phyloP scores from a whole-genome alignment of 2,888 invertebrate genomes.

The Callyntrura sp. region DNA sequence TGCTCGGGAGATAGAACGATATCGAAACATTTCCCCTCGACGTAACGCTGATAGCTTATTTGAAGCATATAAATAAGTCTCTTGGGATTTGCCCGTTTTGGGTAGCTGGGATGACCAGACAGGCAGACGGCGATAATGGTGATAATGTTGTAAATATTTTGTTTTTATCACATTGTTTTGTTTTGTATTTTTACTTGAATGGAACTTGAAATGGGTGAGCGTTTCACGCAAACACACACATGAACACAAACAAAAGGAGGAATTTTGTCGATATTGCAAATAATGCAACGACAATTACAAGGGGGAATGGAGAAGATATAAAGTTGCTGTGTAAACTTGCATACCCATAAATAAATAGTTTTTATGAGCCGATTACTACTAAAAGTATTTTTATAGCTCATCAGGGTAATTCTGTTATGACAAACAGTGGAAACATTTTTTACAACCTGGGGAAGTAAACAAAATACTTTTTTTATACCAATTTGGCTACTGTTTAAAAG shows the following conservation, averaged over 20 bases:
- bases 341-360: constrained; percentile 20
- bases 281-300: neutral
- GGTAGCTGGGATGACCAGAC: neutral
- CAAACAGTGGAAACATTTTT: constrained; percentile 22
- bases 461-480: neutral
- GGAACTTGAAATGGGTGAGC: neutral
- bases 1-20: neutral
- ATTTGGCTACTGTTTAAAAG: neutral
- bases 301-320: neutral
- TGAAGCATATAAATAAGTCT: constrained; percentile 10
- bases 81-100: neutral
- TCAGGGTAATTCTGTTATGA: constrained; percentile 27
- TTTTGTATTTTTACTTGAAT: neutral
- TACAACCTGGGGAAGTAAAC: neutral
- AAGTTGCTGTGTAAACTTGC: neutral
- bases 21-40: constrained; percentile 1
- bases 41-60: constrained; percentile 5
- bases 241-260: neutral
- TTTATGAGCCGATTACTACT: constrained; percentile 47
- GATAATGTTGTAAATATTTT: constrained; percentile 36
- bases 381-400: constrained; percentile 49
- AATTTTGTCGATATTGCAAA: neutral
- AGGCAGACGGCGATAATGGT: constrained; percentile 62
- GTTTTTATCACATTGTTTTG: constrained; percentile 5
- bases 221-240: neutral